Conservation (phyloP, 2,888 invertebrate genomes). For the Caenorhabditis panamensis region DNA sequence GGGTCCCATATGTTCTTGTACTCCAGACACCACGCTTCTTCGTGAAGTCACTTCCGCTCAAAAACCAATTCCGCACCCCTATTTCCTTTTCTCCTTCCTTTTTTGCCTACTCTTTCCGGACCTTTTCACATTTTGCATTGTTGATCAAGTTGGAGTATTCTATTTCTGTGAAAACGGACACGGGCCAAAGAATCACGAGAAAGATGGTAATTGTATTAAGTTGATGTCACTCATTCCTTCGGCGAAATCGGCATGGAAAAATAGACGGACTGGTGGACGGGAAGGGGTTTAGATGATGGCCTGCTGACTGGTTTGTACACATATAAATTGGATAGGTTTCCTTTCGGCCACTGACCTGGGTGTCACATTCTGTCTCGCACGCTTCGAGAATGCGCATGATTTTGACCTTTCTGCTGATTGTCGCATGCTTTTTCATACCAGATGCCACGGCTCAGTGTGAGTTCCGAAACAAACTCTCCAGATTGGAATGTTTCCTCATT, state of each 20-base stretch:
- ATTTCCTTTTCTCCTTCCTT: not conserved
- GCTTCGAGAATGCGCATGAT: conserved; percentile 35
- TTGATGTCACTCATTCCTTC: conserved; percentile 53
- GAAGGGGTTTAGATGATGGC: conserved; percentile 1
- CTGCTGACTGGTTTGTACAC: conserved; percentile 43
- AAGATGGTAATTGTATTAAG: conserved; percentile 48
- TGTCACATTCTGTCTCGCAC: not conserved
- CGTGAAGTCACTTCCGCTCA: conserved; percentile 37
- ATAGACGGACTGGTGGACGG: conserved; percentile 5
- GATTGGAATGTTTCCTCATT: not conserved
- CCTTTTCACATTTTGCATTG: conserved; percentile 36
- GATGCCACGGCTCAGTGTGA: conserved; percentile 43
- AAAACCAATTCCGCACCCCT: conserved; percentile 13
- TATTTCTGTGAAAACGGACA: not conserved
- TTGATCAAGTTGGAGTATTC: conserved; percentile 1
- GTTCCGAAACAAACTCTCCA: not conserved
- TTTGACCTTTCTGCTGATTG: conserved; percentile 30
- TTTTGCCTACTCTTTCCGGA: conserved; percentile 5
- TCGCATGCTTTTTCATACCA: conserved; percentile 23
- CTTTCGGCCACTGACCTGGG: not conserved
- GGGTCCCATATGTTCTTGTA: conserved; percentile 16
- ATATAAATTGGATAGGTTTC: conserved; percentile 46
- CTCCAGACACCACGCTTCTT: conserved; percentile 33
- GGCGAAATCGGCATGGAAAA: conserved; percentile 28
- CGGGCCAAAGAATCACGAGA: conserved; percentile 42